Evolutionary conservation across 2,797 vertebrate species (phyloP).

Genomic region (Lophotriccus pileatus): DNA sequence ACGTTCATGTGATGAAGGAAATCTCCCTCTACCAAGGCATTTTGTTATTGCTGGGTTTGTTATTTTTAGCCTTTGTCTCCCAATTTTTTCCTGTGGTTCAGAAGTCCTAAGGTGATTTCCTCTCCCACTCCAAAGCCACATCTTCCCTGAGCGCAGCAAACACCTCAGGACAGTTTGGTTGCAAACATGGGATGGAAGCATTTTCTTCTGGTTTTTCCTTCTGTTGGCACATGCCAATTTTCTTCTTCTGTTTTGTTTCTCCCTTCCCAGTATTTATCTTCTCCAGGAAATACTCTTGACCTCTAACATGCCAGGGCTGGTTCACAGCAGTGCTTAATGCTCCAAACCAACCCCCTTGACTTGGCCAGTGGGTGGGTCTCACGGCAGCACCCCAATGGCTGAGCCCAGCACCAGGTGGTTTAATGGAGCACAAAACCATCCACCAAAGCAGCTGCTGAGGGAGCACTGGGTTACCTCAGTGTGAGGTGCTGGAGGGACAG

Average conservation of each 20-base stretch:
- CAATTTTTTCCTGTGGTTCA: neutral
- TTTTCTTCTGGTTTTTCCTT: neutral
- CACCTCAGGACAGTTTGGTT: neutral
- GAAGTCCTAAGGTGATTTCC: neutral
- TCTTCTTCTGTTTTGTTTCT: neutral
- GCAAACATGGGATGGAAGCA: neutral
- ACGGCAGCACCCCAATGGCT: neutral
- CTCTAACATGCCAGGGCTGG: neutral
- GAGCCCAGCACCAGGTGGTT: neutral
- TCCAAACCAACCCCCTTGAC: neutral
- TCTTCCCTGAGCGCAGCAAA: neutral
- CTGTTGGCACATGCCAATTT: neutral
- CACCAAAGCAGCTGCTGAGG: neutral
- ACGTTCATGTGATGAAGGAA: neutral
- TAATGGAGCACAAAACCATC: fast-evolving
- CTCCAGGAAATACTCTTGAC: neutral
- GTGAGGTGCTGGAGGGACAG: neutral
- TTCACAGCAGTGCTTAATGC: neutral
- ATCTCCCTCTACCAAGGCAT: neutral
- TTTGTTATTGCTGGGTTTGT: neutral
- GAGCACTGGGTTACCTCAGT: fast-evolving
- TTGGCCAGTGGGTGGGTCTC: neutral
- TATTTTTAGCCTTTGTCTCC: neutral
- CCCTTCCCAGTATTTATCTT: neutral
- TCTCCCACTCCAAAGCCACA: neutral